These are phyloP conservation scores for Dasypus novemcinctus DNA, from an alignment of 2,113 vertebrate genomes.

Conservation along the genomic window DNA sequence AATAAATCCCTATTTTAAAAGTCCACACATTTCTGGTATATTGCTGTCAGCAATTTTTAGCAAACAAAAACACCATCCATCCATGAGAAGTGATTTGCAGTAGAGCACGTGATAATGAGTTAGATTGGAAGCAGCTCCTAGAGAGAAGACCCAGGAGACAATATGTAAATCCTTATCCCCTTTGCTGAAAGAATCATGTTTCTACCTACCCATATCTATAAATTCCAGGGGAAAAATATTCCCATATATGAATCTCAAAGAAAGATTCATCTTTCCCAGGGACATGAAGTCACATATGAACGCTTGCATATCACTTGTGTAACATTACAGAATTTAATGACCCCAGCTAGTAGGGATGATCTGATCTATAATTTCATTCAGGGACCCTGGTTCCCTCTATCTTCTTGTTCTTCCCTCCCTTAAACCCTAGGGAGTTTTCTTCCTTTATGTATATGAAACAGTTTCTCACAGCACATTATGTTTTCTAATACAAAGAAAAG, in stretches of 20 bases:
- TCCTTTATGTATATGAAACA: neutral
- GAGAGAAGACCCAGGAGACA: neutral
- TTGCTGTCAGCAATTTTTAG: no score
- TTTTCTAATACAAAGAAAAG: neutral
- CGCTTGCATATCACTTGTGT: rapidly evolving
- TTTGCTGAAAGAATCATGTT: neutral
- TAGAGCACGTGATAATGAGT: neutral
- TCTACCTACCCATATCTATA: neutral
- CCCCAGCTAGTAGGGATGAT: neutral
- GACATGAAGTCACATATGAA: neutral
- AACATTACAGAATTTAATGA: neutral
- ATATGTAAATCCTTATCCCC: neutral
- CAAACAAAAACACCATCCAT: no score
- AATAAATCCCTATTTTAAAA: no score
- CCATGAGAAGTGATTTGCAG: neutral
- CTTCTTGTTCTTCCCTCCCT: neutral
- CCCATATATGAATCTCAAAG: no score
- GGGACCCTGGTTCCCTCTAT: neutral
- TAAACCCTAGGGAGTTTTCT: neutral
- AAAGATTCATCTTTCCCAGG: neutral
- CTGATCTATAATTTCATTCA: neutral
- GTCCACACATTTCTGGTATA: no score
- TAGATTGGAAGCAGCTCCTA: neutral
- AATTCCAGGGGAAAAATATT: neutral
- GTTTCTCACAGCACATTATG: neutral